A percentile compares a stretch with the other conserved stretches of the same genome.
These are phyloP conservation scores for Apoda limacodes DNA, from an alignment of 2,888 invertebrate genomes.

Conservation along the genomic window DNA sequence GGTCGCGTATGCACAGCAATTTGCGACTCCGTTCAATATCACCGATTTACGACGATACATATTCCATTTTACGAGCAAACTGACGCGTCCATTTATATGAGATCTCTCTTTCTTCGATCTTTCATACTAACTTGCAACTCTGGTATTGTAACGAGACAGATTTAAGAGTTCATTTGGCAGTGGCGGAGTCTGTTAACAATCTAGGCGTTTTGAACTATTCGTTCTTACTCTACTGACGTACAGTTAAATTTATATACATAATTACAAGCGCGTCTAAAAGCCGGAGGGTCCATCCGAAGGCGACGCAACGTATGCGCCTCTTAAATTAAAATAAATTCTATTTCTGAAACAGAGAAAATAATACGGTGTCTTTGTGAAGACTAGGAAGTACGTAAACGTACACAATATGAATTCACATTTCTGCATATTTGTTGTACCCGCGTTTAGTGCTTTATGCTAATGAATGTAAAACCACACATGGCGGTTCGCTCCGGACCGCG, in stretches of 20 bases:
- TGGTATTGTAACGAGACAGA: too few species aligned
- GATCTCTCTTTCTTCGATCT: slow-evolving; percentile 23
- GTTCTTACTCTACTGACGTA: slow-evolving; percentile 36
- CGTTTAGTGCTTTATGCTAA: slow-evolving; percentile 25
- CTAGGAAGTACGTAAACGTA: too few species aligned
- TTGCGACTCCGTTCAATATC: slow-evolving; percentile 47
- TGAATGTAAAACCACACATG: slow-evolving; percentile 38
- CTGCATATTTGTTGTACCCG: slow-evolving; percentile 20
- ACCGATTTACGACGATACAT: slow-evolving; percentile 55
- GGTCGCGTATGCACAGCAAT: slow-evolving; percentile 48
- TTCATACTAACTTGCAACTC: background rate
- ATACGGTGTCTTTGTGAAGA: too few species aligned
- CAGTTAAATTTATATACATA: slow-evolving; percentile 41
- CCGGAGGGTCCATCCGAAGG: slow-evolving; percentile 33
- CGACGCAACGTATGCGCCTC: slow-evolving; percentile 31
- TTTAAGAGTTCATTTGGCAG: too few species aligned
- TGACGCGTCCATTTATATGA: slow-evolving; percentile 38
- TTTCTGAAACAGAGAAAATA: slow-evolving; percentile 27
- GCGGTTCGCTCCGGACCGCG: slow-evolving; percentile 35
- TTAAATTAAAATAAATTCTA: slow-evolving; percentile 32
- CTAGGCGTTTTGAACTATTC: slow-evolving; percentile 36
- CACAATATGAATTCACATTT: slow-evolving; percentile 21
- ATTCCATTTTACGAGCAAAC: slow-evolving; percentile 52
- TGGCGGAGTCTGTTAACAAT: slow-evolving; percentile 5
- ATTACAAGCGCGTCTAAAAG: slow-evolving; percentile 26